phyloP scores from a whole-genome alignment of 2,113 vertebrate species.

The Hiodon alosoides region DNA sequence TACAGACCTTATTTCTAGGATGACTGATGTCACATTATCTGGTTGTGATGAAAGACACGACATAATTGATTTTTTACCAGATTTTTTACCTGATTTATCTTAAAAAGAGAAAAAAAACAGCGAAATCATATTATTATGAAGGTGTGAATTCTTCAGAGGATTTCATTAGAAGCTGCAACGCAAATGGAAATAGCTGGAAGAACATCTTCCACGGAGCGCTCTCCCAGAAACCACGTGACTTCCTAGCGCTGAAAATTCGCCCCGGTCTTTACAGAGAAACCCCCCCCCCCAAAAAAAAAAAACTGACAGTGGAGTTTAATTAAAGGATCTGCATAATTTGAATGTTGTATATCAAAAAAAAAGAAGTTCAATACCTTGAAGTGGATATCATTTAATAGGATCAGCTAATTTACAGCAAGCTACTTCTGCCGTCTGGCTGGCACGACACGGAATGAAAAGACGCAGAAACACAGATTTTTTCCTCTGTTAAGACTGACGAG shows the following conservation, averaged over 20 bases:
- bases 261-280: conserved; percentile 29
- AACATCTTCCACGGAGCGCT: too few relatives aligned
- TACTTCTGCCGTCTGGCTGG: conserved; percentile 28
- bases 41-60: neutral
- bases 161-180: neutral
- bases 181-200: neutral
- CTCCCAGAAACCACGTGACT: conserved; percentile 11
- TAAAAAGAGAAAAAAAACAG: conserved; percentile 1
- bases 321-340: conserved; percentile 50
- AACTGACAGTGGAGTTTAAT: conserved; percentile 44
- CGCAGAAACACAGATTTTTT: conserved; percentile 36
- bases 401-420: conserved; percentile 44
- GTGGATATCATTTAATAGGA: conserved; percentile 53
- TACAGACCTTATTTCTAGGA: too few relatives aligned
- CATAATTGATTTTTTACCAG: neutral
- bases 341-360: conserved; percentile 27
- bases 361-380: conserved; percentile 45
- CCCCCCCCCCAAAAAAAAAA: conserved; percentile 31
- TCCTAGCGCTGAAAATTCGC: conserved; percentile 40
- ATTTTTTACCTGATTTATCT: neutral
- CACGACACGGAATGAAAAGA: conserved; percentile 26
- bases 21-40: neutral
- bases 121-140: neutral
- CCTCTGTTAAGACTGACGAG: conserved; percentile 38
- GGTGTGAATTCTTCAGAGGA: neutral